phyloP scores from a whole-genome alignment of 2,797 vertebrate genomes.

The Tokudaia muenninki region DNA sequence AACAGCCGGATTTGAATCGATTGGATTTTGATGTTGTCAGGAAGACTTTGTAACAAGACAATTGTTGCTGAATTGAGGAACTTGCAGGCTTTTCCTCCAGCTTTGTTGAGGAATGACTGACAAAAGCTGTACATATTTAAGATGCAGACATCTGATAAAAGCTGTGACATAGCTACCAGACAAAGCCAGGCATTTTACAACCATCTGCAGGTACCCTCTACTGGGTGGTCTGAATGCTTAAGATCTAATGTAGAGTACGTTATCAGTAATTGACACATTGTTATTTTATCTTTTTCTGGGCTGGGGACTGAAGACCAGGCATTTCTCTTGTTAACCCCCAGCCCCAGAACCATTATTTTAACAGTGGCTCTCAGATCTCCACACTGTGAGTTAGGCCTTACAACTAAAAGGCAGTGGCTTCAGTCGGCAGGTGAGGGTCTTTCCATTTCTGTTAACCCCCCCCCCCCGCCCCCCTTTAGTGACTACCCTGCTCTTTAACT shows the following conservation, averaged over 20 bases:
- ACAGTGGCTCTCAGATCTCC: neutral
- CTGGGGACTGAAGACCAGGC: neutral
- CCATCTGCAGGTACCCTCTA: neutral
- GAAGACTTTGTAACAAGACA: conserved; percentile 26
- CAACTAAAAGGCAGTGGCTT: neutral
- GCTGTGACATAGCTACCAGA: neutral
- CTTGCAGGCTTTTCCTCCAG: neutral
- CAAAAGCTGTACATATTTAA: neutral
- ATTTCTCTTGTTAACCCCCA: neutral
- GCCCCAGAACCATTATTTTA: too few relatives aligned
- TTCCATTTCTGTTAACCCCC: neutral
- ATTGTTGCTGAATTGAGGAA: neutral
- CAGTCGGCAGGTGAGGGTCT: neutral
- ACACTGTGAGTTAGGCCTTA: neutral
- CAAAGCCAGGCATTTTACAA: neutral
- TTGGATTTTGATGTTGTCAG: neutral
- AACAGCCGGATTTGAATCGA: neutral
- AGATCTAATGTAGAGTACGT: neutral
- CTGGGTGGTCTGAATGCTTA: neutral
- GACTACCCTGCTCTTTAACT: neutral
- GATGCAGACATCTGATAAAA: neutral
- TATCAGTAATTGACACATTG: neutral
- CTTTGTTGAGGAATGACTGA: neutral
- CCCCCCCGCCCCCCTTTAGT: neutral
- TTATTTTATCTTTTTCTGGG: neutral